Evolutionary conservation across 2,113 vertebrate genomes (phyloP).

Genomic region (Gallinago undulata): DNA sequence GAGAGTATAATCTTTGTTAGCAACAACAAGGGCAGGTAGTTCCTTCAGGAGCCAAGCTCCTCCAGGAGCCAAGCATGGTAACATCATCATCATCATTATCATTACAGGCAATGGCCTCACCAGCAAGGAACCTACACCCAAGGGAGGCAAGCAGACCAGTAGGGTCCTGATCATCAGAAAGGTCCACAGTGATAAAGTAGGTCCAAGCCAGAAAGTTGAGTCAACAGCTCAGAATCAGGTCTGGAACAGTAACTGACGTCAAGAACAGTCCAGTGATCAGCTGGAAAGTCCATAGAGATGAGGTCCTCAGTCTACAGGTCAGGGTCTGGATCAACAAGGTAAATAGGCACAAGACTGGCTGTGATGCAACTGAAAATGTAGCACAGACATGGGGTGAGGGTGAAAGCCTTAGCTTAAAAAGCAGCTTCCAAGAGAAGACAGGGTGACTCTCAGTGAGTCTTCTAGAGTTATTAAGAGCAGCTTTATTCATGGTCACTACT

Average conservation of each 20-base stretch:
- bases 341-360: not conserved
- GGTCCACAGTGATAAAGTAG: not conserved
- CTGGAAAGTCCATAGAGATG: not conserved
- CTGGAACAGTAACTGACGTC: not conserved
- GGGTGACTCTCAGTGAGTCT: not conserved
- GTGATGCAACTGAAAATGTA: not conserved
- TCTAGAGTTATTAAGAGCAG: not conserved
- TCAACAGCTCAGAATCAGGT: not conserved
- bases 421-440: not conserved
- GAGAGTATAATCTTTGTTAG: not conserved
- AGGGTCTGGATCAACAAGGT: not conserved
- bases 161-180: not conserved
- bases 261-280: not conserved
- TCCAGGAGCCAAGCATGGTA: not conserved
- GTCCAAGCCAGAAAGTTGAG: not conserved
- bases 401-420: not conserved
- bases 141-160: not conserved
- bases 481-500: not conserved
- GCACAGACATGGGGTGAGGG: fast-evolving
- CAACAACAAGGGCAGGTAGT: not conserved
- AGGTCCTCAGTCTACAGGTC: not conserved
- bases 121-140: fast-evolving
- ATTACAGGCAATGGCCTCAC: not conserved
- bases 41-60: not conserved
- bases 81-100: too few species aligned